phyloP scores from a whole-genome alignment of 2,113 vertebrate genomes.

The Nannospalax galili region DNA sequence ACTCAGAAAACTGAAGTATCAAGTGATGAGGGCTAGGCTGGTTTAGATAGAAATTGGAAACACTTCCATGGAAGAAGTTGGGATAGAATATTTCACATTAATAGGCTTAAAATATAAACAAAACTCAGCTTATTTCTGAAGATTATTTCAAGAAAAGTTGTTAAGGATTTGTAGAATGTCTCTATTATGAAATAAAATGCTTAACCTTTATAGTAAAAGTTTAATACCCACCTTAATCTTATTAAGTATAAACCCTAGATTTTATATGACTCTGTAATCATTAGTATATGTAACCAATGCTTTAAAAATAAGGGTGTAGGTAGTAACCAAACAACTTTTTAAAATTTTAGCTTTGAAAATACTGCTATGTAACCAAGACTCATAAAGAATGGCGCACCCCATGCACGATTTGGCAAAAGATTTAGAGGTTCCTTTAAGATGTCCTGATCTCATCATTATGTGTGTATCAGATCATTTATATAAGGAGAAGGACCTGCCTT shows the following conservation, averaged over 20 bases:
- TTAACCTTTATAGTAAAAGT: constrained; percentile 44
- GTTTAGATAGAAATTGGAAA: neutral
- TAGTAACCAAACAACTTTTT: constrained; percentile 1
- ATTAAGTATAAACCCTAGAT: constrained; percentile 12
- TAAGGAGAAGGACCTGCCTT: neutral
- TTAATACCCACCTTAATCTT: constrained; percentile 33
- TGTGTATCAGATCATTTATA: constrained; percentile 14
- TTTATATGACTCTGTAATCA: neutral
- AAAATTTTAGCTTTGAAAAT: constrained; percentile 7
- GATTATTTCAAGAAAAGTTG: constrained; percentile 37
- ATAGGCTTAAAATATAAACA: neutral
- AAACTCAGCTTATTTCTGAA: constrained; percentile 32
- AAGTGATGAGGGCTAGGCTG: neutral
- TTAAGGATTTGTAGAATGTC: neutral
- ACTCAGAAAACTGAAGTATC: neutral
- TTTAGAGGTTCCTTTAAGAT: constrained; percentile 17
- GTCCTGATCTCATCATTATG: neutral
- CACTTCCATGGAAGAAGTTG: neutral
- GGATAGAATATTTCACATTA: constrained; percentile 22
- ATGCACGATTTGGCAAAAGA: neutral
- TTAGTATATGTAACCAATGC: neutral
- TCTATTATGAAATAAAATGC: constrained; percentile 44
- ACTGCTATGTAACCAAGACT: constrained; percentile 12
- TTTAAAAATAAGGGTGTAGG: constrained; percentile 8
- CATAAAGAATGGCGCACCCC: neutral